Evolutionary conservation across 1,140 invertebrate genomes (phyloP).

Genomic region (Psilanteris sp.): DNA sequence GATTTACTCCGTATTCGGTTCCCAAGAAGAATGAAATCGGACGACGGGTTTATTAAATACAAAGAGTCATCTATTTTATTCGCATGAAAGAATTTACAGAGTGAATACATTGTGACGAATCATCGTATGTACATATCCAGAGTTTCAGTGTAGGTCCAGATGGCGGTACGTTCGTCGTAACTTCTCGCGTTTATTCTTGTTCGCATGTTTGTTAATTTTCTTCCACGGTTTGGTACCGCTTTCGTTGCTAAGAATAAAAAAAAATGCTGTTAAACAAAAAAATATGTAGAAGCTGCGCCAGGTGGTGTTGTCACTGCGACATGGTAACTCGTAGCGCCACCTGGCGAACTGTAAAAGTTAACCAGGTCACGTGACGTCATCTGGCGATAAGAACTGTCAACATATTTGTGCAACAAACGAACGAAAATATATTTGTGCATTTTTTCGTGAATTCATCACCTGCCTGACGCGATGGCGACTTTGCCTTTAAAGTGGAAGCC

Average conservation of each 20-base stretch:
- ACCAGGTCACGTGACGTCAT: no score
- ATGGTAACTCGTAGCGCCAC: no score
- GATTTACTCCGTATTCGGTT: constrained; percentile 13
- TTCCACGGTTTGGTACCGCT: constrained; percentile 88
- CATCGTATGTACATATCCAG: constrained; percentile 28
- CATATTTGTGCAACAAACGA: neutral
- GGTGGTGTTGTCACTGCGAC: no score
- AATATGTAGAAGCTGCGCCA: no score
- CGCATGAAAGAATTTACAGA: constrained; percentile 25
- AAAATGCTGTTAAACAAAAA: no score
- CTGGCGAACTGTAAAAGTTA: no score
- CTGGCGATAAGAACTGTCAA: neutral
- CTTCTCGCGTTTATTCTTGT: constrained; percentile 93
- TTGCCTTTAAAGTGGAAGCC: constrained; percentile 79
- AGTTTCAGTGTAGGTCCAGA: constrained; percentile 86
- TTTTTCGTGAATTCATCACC: neutral
- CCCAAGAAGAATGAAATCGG: constrained; percentile 10
- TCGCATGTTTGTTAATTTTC: constrained; percentile 86
- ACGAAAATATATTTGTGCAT: neutral
- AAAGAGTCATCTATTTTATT: constrained; percentile 54
- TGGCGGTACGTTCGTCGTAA: constrained; percentile 88
- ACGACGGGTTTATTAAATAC: constrained; percentile 34
- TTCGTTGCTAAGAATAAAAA: no score
- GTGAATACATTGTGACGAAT: neutral
- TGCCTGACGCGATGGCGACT: neutral